phyloP scores from a whole-genome alignment of 2,113 vertebrate genomes.

The Trinectes maculatus region DNA sequence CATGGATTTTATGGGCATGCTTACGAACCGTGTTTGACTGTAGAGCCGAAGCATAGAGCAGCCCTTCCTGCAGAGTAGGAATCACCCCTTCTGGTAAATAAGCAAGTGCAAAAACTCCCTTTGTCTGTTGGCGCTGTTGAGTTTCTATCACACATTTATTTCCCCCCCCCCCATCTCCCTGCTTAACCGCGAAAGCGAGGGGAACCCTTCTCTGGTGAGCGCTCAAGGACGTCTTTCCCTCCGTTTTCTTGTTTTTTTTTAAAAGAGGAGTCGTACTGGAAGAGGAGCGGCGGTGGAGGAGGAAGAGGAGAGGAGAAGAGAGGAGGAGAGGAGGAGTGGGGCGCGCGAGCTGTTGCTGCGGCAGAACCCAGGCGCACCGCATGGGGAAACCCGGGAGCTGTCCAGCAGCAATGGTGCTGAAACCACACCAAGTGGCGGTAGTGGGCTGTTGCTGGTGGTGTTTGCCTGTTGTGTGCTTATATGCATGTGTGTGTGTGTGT shows the following conservation, averaged over 20 bases:
- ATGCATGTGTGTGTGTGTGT: conserved; percentile 2
- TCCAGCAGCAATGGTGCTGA: conserved; percentile 76
- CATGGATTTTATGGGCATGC: conserved; percentile 52
- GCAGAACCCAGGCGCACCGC: conserved; percentile 62
- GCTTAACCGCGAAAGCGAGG: conserved; percentile 70
- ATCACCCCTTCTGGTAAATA: conserved; percentile 89
- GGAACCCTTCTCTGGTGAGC: conserved; percentile 74
- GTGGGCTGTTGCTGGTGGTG: conserved; percentile 59
- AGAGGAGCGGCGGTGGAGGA: conserved; percentile 37
- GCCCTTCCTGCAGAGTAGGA: conserved; percentile 86
- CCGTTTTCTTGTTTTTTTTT: conserved; percentile 44
- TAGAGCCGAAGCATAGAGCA: conserved; percentile 74
- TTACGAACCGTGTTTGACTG: conserved; percentile 65
- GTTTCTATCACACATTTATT: conserved; percentile 75
- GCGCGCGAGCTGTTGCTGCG: conserved; percentile 61
- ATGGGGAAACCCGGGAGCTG: conserved; percentile 80
- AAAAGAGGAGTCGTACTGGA: conserved; percentile 49
- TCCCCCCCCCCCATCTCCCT: conserved; percentile 44
- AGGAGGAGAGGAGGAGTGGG: conserved; percentile 19
- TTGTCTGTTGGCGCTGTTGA: conserved; percentile 91
- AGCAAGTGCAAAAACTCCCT: conserved; percentile 83
- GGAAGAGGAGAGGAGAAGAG: conserved; percentile 16
- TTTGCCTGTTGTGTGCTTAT: conserved; percentile 16
- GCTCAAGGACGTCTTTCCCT: conserved; percentile 51
- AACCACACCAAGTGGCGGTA: conserved; percentile 77